Base-by-base conservation (phyloP, 2,888 invertebrate species). In the Papilio gigon region DNA sequence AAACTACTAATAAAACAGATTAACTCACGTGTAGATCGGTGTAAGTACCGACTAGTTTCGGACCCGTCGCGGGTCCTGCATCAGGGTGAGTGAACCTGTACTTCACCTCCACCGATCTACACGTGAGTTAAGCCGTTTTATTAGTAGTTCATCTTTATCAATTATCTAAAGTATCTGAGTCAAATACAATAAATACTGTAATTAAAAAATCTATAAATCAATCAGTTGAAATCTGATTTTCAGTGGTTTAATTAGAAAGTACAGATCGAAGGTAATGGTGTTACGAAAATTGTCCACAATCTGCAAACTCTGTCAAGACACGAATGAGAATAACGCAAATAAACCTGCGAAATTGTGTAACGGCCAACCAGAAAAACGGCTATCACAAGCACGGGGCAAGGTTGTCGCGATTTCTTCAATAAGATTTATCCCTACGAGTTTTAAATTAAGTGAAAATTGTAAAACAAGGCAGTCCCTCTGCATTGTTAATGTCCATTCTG, bases 321-420 rank as follows among this genome's bases (percentile, higher is more conserved):
- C 27, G 60, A 47, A 61, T 4, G 60, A 53, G 53, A 33, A 62
- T 40, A 60, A 61, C 50, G 33, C 60, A 65, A 65, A 65, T 68
- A 60, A 64, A 50, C 17, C 42, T 42, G 30, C 60, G 20, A 30
- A 53, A 56, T 69, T 69, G 65, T 61, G 65, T 53, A 69, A 65
- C 61, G n/a, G 14, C 4, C 65, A 63, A 68, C 68, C 68, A 64
- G 68, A 69, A 53, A 65, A 65, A 69, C 69, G 27, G 69, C 69
- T 69, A 69, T 69, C 69, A 53, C 64, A 35, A 58, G 40, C 30
- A 20, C 42, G 59, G n/a, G 47, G 64, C 61, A 61, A 67, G 67
- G 67, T 42, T 67, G 62, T 11, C 25, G 60, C 53, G 67, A 62
- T 67, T 67, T 61, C 67, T 67, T 67, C 40, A 67, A 53, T 67